These are phyloP conservation scores for Tetragonisca angustula DNA, from an alignment of 2,888 invertebrate genomes.

Conservation along the genomic window DNA sequence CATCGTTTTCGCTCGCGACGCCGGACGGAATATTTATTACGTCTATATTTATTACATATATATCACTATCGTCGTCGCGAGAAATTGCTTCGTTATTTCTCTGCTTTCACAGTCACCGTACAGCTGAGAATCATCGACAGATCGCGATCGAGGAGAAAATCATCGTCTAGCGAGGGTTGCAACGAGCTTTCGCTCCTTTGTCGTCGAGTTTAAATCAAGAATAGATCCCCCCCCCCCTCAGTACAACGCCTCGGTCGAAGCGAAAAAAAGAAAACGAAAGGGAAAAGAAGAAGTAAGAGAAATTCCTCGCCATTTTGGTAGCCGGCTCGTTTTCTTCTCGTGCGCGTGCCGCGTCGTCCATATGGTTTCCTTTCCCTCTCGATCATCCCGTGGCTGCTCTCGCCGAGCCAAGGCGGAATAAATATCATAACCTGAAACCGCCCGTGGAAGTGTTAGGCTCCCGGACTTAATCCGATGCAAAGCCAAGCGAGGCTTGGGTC, in stretches of 20 bases:
- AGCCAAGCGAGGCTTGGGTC: conserved; percentile 55
- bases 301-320: conserved; percentile 41
- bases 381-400: conserved; percentile 61
- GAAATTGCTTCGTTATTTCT: too few relatives aligned
- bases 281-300: background rate
- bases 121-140: too few relatives aligned
- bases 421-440: conserved; percentile 72
- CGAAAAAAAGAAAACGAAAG: background rate
- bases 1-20: too few relatives aligned
- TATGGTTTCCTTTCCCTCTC: conserved; percentile 72
- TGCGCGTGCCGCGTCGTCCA: conserved; percentile 72
- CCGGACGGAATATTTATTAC: too few relatives aligned
- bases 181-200: too few relatives aligned
- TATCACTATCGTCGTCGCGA: too few relatives aligned
- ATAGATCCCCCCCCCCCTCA: conserved; percentile 30
- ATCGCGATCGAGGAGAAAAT: too few relatives aligned
- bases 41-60: too few relatives aligned
- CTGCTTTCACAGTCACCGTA: too few relatives aligned
- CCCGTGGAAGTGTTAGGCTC: conserved; percentile 65
- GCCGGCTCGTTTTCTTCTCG: conserved; percentile 57
- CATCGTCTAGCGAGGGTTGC: too few relatives aligned
- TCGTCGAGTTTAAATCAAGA: conserved; percentile 28
- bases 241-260: background rate
- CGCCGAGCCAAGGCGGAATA: conserved; percentile 68
- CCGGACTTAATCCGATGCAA: conserved; percentile 57